Base-by-base conservation (phyloP, 1,140 invertebrate genomes). In the Phenacoccus solenopsis region DNA sequence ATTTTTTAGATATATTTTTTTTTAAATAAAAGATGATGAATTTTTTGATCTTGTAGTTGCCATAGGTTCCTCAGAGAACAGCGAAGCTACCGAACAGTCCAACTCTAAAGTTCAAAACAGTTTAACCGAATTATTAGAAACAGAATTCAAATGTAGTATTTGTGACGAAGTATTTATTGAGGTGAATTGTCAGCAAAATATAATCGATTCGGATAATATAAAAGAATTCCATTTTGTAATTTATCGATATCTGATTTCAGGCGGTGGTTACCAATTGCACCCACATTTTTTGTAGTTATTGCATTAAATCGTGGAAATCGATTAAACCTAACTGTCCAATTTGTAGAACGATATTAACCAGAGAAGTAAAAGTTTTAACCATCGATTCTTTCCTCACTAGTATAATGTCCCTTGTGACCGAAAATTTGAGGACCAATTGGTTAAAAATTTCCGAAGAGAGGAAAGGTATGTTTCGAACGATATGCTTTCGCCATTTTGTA, bases 151-250 rank as follows among this genome's bases (percentile, higher is more conserved):
- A 27, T 64, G 59, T 27, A 64, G 22, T 24, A 64, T 64, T 5
- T 64, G 59, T 64, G 59, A 64, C 20, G 59, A 64, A 64, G 59
- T 64, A 1, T 64, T 24, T 24, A 27, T 64, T 24, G 59, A 64
- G 59, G 59, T 64, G 2, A 24, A 22, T 24, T 16, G 59, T 4
- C 32, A 10, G n/a, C 32, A n/a, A 38, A 10, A n/a, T 38, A n/a
- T 9, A 64, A 24, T 49, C 25, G 59, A 24, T 64, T 64, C 9
- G 21, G 16, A 64, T 10, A 2, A 10, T 59, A 9, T 59, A 3
- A 24, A 27, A 64, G 5, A 25, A 64, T 16, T 10, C 20, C 9
- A 38, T 38, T 9, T 64, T 3, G 22, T 64, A 25, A 25, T 24
- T 24, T 24, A 24, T 4, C 4, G 1, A 25, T 64, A 9, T 64